These are phyloP conservation scores for Stegodyphus mimosarum DNA, from an alignment of 1,140 invertebrate species.

Conservation along the genomic window DNA sequence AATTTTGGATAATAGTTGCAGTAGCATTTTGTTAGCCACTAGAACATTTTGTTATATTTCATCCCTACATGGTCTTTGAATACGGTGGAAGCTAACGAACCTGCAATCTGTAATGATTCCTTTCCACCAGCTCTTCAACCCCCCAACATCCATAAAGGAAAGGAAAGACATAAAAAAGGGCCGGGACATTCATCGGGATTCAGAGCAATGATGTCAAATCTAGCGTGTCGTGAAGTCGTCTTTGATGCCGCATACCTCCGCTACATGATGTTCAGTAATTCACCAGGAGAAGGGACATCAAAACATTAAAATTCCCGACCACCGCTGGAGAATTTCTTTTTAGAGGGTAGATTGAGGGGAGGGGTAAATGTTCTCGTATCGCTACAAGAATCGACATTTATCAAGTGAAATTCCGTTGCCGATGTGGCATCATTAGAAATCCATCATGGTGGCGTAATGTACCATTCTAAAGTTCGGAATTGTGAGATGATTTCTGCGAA, in stretches of 20 bases:
- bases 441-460: conserved; percentile 57
- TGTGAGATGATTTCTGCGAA: conserved; percentile 22
- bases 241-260: conserved; percentile 37
- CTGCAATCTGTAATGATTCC: conserved; percentile 50
- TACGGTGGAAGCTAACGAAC: conserved; percentile 25
- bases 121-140: conserved; percentile 6
- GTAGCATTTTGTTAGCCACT: too few species aligned
- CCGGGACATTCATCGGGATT: neutral
- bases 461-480: conserved; percentile 49
- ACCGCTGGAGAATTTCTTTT: conserved; percentile 36
- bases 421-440: conserved; percentile 60
- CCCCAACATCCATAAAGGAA: conserved; percentile 14
- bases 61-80: too few species aligned
- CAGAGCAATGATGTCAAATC: conserved; percentile 58
- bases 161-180: neutral
- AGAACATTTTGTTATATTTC: too few species aligned
- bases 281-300: conserved; percentile 38
- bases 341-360: neutral
- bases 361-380: conserved; percentile 48
- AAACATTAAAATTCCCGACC: conserved; percentile 58
- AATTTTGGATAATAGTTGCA: too few species aligned
- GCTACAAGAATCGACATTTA: conserved; percentile 55
- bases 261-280: conserved; percentile 36
- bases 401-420: conserved; percentile 55
- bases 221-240: conserved; percentile 28